Evolutionary conservation across 2,797 vertebrate species (phyloP).

Genomic region (Melanotaenia boesemani): DNA sequence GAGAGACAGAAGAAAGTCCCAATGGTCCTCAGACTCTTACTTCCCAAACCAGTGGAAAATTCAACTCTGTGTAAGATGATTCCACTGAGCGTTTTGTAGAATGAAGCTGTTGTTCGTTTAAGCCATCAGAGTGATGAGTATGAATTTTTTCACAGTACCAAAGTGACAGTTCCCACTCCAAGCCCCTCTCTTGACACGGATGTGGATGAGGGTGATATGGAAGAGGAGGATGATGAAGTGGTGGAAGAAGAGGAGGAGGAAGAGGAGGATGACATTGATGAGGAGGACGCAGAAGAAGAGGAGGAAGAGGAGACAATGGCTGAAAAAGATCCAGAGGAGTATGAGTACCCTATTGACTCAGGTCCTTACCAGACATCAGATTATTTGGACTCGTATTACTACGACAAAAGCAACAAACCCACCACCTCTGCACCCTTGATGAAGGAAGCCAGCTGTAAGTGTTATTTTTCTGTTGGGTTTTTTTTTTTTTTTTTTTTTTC

Average conservation of each 20-base stretch:
- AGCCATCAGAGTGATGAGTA: neutral
- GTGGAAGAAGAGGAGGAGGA: constrained; percentile 71
- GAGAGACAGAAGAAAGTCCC: constrained; percentile 72
- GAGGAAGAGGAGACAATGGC: constrained; percentile 72
- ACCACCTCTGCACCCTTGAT: constrained; percentile 69
- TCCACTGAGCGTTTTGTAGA: neutral
- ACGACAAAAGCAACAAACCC: constrained; percentile 76
- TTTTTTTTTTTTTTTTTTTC: neutral
- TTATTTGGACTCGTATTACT: constrained; percentile 79
- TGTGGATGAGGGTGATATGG: constrained; percentile 73
- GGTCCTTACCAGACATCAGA: constrained; percentile 69
- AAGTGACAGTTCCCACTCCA: constrained; percentile 71
- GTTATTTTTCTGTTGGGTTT: neutral
- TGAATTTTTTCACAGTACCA: constrained; percentile 67
- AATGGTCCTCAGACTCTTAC: constrained; percentile 64
- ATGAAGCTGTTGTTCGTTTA: neutral
- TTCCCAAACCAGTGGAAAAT: constrained; percentile 68
- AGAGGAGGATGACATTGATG: constrained; percentile 67
- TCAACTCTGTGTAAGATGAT: constrained; percentile 61
- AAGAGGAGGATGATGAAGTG: constrained; percentile 73
- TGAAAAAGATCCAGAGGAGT: constrained; percentile 79
- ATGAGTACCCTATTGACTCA: constrained; percentile 85
- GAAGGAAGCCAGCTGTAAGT: constrained; percentile 78
- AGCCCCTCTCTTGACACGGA: constrained; percentile 79
- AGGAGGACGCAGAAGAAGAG: constrained; percentile 70